Base-by-base conservation (phyloP, 1,140 invertebrate genomes). In the Drosophila miranda region DNA sequence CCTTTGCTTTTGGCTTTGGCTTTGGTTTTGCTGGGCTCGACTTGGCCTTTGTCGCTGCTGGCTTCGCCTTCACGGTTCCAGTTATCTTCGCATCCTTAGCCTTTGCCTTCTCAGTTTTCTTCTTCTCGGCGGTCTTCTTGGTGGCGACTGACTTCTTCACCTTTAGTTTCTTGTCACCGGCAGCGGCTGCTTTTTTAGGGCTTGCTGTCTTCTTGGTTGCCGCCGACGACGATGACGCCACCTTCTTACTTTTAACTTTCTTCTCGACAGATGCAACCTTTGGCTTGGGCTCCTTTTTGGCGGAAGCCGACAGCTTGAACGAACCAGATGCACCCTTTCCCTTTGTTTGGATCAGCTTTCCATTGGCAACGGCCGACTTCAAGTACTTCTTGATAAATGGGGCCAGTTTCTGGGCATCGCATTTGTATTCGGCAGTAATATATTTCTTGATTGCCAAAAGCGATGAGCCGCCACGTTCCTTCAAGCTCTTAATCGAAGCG, bases 371-470 rank as follows among this genome's bases (percentile, higher is more conserved):
- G 21, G 93, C 93, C 45, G 84, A 89, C 78, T 93, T 94, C 67
- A 94, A 76, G 58, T 93, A 93, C 64, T 93, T 93, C 69, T 92
- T 93, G 59, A 94, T 94, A 91, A 93, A 94, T n/a, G 93, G 92
- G 6, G 93, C 92, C 60, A 92, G 75, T 83, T 93, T 93, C 58
- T 93, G 93, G 13, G 92, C 91, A 89, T 94, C 66, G 38, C 59
- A 63, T 49, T 93, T 93, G 90, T 93, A 94, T 45, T 92, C 92
- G n/a, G 92, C 91, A 16, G 91, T 82, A 52, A 94, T 93, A 90
- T 94, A 94, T 80, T 94, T 94, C 86, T 94, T 94, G 87, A 94
- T 94, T 6, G 93, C 93, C 67, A 93, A 92, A 28, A 94, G 86
- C 0, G 93, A 94, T 2, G 93, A 94, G 13, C 93, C 94, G 54